phyloP scores from a whole-genome alignment of 2,888 invertebrate species.

The Sycophila texana region DNA sequence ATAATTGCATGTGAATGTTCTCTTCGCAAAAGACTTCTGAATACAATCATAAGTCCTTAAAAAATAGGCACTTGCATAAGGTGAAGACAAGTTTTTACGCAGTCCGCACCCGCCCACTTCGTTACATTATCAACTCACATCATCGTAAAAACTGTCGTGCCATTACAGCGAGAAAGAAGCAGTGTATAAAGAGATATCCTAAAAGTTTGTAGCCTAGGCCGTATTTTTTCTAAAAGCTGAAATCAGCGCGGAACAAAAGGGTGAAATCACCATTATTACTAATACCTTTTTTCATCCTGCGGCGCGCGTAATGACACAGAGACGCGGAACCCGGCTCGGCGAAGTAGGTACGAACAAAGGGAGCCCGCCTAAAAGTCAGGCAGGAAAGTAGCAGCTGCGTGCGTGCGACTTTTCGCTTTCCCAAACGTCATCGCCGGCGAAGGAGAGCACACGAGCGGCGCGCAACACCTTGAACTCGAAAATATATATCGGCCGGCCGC shows the following conservation, averaged over 20 bases:
- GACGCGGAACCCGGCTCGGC: slow-evolving; percentile 7
- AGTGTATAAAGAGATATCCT: too few relatives aligned
- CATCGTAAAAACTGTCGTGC: too few relatives aligned
- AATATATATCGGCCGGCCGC: slow-evolving; percentile 21
- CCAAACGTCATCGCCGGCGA: slow-evolving; percentile 30
- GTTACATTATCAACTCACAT: too few relatives aligned
- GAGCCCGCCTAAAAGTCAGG: not conserved
- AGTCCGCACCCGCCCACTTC: too few relatives aligned
- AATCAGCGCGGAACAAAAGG: slow-evolving; percentile 27
- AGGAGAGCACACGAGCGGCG: not conserved
- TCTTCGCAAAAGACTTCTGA: not conserved
- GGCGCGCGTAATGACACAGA: slow-evolving; percentile 13
- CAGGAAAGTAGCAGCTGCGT: slow-evolving; percentile 24
- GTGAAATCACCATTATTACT: slow-evolving; percentile 46
- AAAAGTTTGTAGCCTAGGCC: not conserved
- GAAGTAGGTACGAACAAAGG: slow-evolving; percentile 10
- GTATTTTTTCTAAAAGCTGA: slow-evolving; percentile 29
- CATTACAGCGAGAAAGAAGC: too few relatives aligned
- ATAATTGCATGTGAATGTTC: slow-evolving; percentile 6
- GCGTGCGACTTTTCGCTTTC: slow-evolving; percentile 35
- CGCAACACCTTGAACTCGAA: slow-evolving; percentile 53
- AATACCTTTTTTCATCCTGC: slow-evolving; percentile 22
- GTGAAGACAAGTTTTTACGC: too few relatives aligned
- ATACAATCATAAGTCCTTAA: too few relatives aligned
- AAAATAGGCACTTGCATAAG: too few relatives aligned